Percentiles rank a stretch among this genome's conserved stretches.
phyloP scores from a whole-genome alignment of 2,888 invertebrate species.

The Rotaria socialis region DNA sequence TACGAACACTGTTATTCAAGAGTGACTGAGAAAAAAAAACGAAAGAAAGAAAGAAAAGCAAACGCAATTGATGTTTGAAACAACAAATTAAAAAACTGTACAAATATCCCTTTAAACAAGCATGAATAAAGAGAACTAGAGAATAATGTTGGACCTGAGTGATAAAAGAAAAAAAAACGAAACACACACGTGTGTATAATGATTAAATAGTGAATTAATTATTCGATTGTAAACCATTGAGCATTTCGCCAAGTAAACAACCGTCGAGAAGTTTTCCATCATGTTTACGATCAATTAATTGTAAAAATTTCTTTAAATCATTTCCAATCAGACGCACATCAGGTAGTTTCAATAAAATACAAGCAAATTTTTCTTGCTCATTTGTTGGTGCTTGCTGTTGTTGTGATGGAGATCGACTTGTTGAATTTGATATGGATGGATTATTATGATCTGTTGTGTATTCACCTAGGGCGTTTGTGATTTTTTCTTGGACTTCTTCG shows the following conservation, averaged over 20 bases:
- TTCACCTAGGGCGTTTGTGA: constrained; percentile 43
- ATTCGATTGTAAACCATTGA: constrained; percentile 42
- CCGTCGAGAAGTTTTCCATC: constrained; percentile 43
- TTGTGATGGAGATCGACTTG: neutral
- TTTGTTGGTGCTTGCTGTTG: neutral
- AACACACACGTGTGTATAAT: neutral
- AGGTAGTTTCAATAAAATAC: constrained; percentile 43
- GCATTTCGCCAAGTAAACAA: constrained; percentile 46
- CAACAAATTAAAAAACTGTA: constrained; percentile 4
- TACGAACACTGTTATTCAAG: neutral
- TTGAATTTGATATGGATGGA: neutral
- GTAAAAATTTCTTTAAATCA: constrained; percentile 45
- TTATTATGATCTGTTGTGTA: constrained; percentile 39
- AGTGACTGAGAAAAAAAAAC: constrained; percentile 11
- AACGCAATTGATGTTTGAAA: constrained; percentile 9
- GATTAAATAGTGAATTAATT: neutral
- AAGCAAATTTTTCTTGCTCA: constrained; percentile 45
- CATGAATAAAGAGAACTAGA: constrained; percentile 9
- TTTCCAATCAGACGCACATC: constrained; percentile 46
- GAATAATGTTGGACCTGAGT: constrained; percentile 15
- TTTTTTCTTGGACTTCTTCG: constrained; percentile 44
- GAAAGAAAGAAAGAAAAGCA: neutral
- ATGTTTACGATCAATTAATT: constrained; percentile 39
- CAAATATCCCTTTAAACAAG: constrained; percentile 10
- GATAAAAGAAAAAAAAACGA: constrained; percentile 4